A percentile compares a stretch with the other conserved stretches of the same genome.
Conservation (phyloP, 2,888 invertebrate species). For the Panzeria rudis region DNA sequence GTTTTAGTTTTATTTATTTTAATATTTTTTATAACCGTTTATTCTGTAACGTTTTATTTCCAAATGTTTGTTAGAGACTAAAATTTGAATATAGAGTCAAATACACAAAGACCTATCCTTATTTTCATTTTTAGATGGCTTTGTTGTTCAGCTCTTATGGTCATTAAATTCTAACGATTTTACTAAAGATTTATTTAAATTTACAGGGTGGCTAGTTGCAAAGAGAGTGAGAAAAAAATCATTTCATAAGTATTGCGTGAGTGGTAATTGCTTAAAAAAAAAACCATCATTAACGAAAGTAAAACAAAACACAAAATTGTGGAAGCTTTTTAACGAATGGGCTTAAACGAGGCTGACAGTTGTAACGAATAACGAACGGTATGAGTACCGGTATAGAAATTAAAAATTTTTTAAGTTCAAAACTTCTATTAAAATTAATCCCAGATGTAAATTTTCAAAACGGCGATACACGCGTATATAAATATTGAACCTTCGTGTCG, state of each 20-base stretch:
- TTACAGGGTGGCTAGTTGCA: conserved; percentile 57
- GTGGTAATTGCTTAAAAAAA: background rate
- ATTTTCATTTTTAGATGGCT: conserved; percentile 15
- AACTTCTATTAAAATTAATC: too few relatives aligned
- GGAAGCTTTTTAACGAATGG: too few relatives aligned
- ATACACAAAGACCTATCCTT: conserved; percentile 63
- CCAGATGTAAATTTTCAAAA: too few relatives aligned
- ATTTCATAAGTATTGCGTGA: background rate
- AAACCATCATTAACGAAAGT: too few relatives aligned
- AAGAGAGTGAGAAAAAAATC: background rate
- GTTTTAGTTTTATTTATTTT: conserved; percentile 43
- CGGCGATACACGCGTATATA: too few relatives aligned
- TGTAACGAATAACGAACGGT: too few relatives aligned
- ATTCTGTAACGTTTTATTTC: conserved; percentile 54
- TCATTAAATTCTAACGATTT: conserved; percentile 58
- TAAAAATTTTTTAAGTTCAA: too few relatives aligned
- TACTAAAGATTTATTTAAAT: conserved; percentile 69
- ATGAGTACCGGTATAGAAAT: too few relatives aligned
- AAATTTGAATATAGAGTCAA: conserved; percentile 59
- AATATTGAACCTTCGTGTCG: too few relatives aligned
- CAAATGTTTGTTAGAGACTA: conserved; percentile 64
- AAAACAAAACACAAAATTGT: background rate
- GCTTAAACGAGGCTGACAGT: too few relatives aligned
- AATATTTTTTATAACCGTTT: conserved; percentile 31
- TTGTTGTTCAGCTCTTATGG: conserved; percentile 34